These are phyloP conservation scores for Melanostoma mellinum DNA, from an alignment of 2,888 invertebrate species.

Conservation along the genomic window DNA sequence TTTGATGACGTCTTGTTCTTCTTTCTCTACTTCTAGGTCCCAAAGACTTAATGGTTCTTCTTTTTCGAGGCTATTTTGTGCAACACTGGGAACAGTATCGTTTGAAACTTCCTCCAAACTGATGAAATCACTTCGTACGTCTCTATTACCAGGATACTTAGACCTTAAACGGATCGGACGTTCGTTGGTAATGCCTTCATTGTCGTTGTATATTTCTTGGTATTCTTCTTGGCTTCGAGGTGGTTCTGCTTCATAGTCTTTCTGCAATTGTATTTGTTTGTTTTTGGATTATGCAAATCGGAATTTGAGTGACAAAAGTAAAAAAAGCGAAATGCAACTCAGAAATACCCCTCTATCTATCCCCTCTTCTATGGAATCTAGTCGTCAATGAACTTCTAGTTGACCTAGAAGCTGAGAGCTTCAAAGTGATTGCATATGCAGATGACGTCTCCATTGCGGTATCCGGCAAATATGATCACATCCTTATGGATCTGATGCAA, in stretches of 20 bases:
- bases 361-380: too few relatives aligned
- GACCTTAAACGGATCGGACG: conserved; percentile 79
- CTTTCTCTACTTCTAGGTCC: conserved; percentile 84
- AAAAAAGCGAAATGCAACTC: too few relatives aligned
- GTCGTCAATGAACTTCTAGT: too few relatives aligned
- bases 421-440: too few relatives aligned
- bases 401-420: too few relatives aligned
- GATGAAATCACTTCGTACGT: conserved; percentile 79
- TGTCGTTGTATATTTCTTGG: conserved; percentile 79
- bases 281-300: too few relatives aligned
- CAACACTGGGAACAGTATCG: conserved; percentile 71
- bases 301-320: too few relatives aligned
- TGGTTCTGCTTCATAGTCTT: conserved; percentile 78
- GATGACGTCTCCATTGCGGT: too few relatives aligned
- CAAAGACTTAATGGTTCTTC: conserved; percentile 81
- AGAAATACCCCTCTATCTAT: too few relatives aligned
- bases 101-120: conserved; percentile 73
- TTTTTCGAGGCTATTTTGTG: conserved; percentile 74
- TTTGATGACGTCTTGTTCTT: conserved; percentile 82
- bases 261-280: conserved; percentile 68
- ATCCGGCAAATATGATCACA: too few relatives aligned
- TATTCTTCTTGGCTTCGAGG: conserved; percentile 79
- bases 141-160: conserved; percentile 81
- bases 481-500: too few relatives aligned
- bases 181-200: conserved; percentile 77